Evolutionary conservation across 2,797 vertebrate genomes (phyloP).

Genomic region (Dromococcyx pavoninus): DNA sequence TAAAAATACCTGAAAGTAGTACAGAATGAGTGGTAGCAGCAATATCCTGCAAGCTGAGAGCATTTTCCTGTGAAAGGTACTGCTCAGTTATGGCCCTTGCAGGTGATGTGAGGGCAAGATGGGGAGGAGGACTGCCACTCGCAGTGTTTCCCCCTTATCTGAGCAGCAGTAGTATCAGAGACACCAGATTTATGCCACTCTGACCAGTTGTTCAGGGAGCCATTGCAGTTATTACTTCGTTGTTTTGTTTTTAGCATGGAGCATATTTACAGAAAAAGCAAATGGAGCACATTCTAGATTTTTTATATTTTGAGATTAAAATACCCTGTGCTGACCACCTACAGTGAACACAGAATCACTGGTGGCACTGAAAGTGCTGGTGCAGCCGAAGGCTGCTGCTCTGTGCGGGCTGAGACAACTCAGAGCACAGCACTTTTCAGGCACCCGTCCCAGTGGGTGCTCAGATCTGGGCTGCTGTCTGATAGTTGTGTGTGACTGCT

Average conservation of each 20-base stretch:
- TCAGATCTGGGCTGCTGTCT: background rate
- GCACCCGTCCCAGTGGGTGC: accelerated
- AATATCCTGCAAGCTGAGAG: background rate
- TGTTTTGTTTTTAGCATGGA: background rate
- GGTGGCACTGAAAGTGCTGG: background rate
- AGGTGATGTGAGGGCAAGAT: background rate
- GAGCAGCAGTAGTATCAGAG: background rate
- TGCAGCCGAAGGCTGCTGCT: background rate
- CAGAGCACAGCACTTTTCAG: background rate
- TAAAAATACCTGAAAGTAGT: background rate
- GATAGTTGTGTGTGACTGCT: background rate
- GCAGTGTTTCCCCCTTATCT: background rate
- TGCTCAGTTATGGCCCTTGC: background rate
- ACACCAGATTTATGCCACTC: background rate
- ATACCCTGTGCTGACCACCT: accelerated
- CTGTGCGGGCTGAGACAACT: accelerated
- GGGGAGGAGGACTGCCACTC: background rate
- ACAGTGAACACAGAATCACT: accelerated
- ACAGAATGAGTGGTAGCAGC: background rate
- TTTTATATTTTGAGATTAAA: background rate
- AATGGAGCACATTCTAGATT: background rate
- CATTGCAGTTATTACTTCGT: background rate
- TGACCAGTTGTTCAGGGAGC: background rate
- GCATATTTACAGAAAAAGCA: background rate
- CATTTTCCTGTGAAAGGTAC: background rate